Base-by-base conservation (phyloP, 2,797 vertebrate species). In the Meriones psammophilus region DNA sequence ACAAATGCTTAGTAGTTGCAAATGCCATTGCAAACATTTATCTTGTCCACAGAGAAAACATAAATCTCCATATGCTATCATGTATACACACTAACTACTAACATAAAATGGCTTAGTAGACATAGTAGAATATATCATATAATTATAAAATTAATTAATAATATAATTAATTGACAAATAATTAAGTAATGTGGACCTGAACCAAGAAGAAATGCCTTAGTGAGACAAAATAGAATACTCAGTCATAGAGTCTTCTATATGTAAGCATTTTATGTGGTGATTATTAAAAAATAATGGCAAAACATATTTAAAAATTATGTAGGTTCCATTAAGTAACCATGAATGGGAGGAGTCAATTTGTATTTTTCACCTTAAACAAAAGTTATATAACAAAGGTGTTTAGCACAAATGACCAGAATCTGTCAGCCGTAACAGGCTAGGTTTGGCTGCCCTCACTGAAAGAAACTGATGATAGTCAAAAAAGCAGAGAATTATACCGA, bases 41-140 rank as follows among this genome's bases (percentile, higher is more conserved):
- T 83, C 26, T 79, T 93, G 33, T 46, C 8, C 36, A 74, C 77
- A 36, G 17, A 93, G 71, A 92, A 93, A 93, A 81, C 50, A 93
- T 74, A 91, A 24, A 33, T 4, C 5, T 91, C 18, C 60, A 3
- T 92, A 56, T 54, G 22, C 56, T 89, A 58, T 12, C 74, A 68
- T 24, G 3, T 36, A 33, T 62, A 71, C n/a, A 78, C 2, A 26
- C 33, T 68, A 81, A 87, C 93, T 81, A 73, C 22, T 88, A 81
- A 88, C 46, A 0, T 30, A 79, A 50, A 92, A 90, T 85, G 8
- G 3, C 26, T 64, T 83, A 30, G 15, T n/a, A 92, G 50, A 83
- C 15, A 81, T 88, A 54, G 62, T 83, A 92, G 6, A 73, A 83
- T 12, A 81, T 89, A 56, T 92, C 73, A 80, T 85, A 68, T 88